phyloP scores from a whole-genome alignment of 2,888 invertebrate species.

The Meiosimyza platycephala region DNA sequence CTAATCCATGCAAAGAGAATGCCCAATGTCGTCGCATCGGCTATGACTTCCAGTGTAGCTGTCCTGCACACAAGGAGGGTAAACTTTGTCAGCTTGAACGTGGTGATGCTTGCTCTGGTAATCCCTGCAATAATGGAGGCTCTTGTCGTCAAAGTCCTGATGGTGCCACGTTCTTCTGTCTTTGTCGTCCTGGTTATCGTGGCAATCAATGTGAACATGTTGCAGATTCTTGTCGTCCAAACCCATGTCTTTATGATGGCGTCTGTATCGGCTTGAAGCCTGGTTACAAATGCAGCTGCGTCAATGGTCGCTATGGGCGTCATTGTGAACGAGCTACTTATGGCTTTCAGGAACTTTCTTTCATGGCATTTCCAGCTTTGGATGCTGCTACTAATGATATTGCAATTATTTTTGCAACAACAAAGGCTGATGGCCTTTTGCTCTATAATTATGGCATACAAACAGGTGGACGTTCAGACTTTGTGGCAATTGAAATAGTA shows the following conservation, averaged over 20 bases:
- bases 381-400: slow-evolving; percentile 92
- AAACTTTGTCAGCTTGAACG: slow-evolving; percentile 85
- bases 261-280: slow-evolving; percentile 89
- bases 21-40: slow-evolving; percentile 87
- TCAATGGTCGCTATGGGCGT: slow-evolving; percentile 87
- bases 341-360: slow-evolving; percentile 90
- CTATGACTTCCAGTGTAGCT: slow-evolving; percentile 85
- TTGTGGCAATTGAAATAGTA: slow-evolving; percentile 90
- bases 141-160: slow-evolving; percentile 90
- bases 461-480: slow-evolving; percentile 89
- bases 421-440: slow-evolving; percentile 86
- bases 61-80: slow-evolving; percentile 83
- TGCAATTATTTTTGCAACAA: slow-evolving; percentile 90
- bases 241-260: slow-evolving; percentile 92
- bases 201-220: slow-evolving; percentile 91
- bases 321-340: slow-evolving; percentile 92
- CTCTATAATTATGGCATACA: slow-evolving; percentile 92
- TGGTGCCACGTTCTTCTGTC: slow-evolving; percentile 89
- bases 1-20: slow-evolving; percentile 87
- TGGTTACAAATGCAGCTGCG: slow-evolving; percentile 87
- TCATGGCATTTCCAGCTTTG: slow-evolving; percentile 86
- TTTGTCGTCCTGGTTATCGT: slow-evolving; percentile 90
- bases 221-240: slow-evolving; percentile 90
- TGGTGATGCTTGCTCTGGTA: slow-evolving; percentile 85
- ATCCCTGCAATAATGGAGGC: slow-evolving; percentile 91